phyloP scores from a whole-genome alignment of 2,888 invertebrate species.

The Heliconius hortense region DNA sequence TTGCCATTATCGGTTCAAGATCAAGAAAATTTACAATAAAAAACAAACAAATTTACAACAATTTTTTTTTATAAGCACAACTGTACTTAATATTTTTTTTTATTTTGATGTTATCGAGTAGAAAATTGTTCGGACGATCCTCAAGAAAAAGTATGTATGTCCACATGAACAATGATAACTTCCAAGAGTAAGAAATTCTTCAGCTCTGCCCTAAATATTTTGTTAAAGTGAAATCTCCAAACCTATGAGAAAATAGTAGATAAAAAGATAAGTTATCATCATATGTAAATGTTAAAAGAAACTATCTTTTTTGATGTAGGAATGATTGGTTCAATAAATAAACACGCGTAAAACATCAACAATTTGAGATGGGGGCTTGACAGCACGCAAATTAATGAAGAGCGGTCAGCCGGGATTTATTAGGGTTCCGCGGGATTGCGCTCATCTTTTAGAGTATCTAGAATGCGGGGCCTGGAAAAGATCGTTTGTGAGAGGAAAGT shows the following conservation, averaged over 20 bases:
- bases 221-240: not conserved
- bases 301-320: conserved; percentile 25
- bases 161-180: too few species aligned
- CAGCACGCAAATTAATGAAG: conserved; percentile 75
- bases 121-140: too few species aligned
- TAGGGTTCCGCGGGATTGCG: conserved; percentile 55
- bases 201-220: not conserved
- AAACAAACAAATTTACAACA: too few species aligned
- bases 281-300: conserved; percentile 12
- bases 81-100: not conserved
- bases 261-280: not conserved
- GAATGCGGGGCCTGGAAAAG: conserved; percentile 17
- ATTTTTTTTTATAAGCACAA: too few species aligned
- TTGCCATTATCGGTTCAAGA: conserved; percentile 21
- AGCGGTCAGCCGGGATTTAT: conserved; percentile 71
- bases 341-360: conserved; percentile 77
- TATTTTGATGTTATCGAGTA: too few species aligned
- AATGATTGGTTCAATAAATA: conserved; percentile 65
- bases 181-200: not conserved
- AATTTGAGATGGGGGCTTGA: conserved; percentile 73
- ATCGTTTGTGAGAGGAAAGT: conserved; percentile 16
- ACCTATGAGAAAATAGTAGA: not conserved
- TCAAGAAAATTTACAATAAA: not conserved
- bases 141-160: too few species aligned
- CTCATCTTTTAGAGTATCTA: conserved; percentile 52